Evolutionary conservation across 2,797 vertebrate species (phyloP).

Genomic region (Prunella strophiata): DNA sequence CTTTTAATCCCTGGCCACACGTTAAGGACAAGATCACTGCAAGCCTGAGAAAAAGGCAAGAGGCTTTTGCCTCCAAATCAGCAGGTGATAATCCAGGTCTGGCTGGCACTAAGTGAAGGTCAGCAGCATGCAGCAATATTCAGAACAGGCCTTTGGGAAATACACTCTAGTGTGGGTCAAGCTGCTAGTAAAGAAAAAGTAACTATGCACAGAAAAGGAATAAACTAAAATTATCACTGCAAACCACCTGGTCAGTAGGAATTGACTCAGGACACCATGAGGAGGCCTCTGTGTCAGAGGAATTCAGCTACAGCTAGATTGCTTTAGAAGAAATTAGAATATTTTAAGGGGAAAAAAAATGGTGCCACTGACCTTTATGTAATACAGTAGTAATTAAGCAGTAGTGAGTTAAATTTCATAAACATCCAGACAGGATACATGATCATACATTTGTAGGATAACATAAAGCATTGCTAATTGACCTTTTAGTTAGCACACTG

Average conservation of each 20-base stretch:
- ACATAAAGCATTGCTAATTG: not conserved
- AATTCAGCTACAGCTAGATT: not conserved
- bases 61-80: constrained; percentile 12
- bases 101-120: not conserved
- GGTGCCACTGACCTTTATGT: not conserved
- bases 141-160: not conserved
- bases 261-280: not conserved
- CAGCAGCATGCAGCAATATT: not conserved
- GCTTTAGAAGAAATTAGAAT: not conserved
- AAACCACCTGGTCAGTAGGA: not conserved
- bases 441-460: not conserved
- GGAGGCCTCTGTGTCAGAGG: not conserved
- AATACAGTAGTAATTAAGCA: not conserved
- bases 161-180: not conserved
- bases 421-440: not conserved
- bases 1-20: not conserved
- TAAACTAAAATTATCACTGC: not conserved
- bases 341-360: not conserved
- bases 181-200: not conserved
- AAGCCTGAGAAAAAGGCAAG: not conserved
- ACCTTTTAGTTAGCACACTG: not conserved
- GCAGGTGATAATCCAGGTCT: not conserved
- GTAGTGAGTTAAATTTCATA: not conserved
- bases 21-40: not conserved
- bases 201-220: not conserved